Conservation (phyloP, 2,797 vertebrate genomes). For the Thalassophryne amazonica region DNA sequence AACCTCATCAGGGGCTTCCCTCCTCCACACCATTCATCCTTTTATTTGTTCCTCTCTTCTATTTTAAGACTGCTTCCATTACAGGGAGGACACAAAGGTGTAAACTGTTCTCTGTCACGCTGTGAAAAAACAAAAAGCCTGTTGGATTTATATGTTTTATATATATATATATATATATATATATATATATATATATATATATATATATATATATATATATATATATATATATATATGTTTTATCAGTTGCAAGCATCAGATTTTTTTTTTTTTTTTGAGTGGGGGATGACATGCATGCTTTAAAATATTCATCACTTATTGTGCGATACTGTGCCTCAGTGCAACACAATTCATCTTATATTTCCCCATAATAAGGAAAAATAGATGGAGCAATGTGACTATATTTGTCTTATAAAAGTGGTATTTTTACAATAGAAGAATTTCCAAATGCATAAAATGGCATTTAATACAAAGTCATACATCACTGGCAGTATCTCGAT, state of each 20-base stretch:
- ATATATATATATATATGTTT: too few species aligned
- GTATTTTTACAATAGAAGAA: neutral
- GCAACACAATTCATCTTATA: neutral
- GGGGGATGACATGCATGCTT: too few species aligned
- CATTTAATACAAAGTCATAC: constrained; percentile 3
- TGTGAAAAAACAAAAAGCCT: too few species aligned
- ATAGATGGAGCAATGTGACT: neutral
- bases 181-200: too few species aligned
- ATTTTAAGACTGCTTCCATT: constrained; percentile 59
- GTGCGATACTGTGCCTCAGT: neutral
- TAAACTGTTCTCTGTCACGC: constrained; percentile 24
- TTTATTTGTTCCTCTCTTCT: constrained; percentile 65
- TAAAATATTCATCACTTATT: too few species aligned
- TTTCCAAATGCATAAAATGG: too few species aligned
- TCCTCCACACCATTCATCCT: constrained; percentile 30
- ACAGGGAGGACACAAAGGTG: constrained; percentile 64
- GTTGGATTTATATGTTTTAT: too few species aligned
- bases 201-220: too few species aligned
- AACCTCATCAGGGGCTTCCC: constrained; percentile 38
- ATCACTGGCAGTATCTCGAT: constrained; percentile 17
- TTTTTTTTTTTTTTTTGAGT: too few species aligned
- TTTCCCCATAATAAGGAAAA: neutral
- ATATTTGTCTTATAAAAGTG: neutral
- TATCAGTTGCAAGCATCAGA: too few species aligned
- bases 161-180: too few species aligned